Base-by-base conservation (phyloP, 2,888 invertebrate genomes). In the Alloscopus bannaensis region DNA sequence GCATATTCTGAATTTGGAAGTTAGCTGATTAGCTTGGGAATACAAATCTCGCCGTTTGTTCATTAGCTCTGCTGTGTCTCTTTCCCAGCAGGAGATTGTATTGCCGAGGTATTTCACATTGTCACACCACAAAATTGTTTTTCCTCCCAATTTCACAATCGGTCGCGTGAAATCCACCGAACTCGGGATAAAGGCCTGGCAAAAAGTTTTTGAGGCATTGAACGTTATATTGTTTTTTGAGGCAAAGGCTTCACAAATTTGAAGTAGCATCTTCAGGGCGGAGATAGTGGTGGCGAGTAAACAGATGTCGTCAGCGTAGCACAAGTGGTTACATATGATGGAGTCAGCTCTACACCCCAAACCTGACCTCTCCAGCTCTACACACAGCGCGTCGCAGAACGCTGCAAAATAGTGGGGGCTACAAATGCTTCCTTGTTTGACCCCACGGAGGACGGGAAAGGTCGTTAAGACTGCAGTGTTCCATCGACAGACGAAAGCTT, bases 221-320 rank as follows among this genome's bases (percentile, higher is more conserved):
- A 71, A 62, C 0, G n/a, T 6, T 3, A 71, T 62, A 3, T 42
- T 18, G 24, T 71, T 36, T 2, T 2, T 4, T 1, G 0, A n/a
- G 8, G 22, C 62, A 71, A 62, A 62, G 0, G 22, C 4, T 50
- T 71, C 50, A 62, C 71, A 71, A 26, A 71, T 62, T 16, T 31
- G 22, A 1, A 62, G 28, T n/a, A 71, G 31, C 18, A 1, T 22
- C 40, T 50, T 13, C 4, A 71, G 45, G 0, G 50, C 31, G 3
- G 1, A 6, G 0, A 71, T 62, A 24, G 60, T 29, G 1, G 31
- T 71, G 1, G 71, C 16, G 20, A 70, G 1, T 6, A 71, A 11
- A 0, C 1, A 28, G 0, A 26, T 1, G 22, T 71, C 62, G 26
- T 71, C 71, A 0, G 60, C 71, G 28, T 71, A 60, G 2, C 47